Evolutionary conservation across 2,888 invertebrate genomes (phyloP), one percentile per base, ranked within the genome.

Genomic region (Lathronympha strigana): DNA sequence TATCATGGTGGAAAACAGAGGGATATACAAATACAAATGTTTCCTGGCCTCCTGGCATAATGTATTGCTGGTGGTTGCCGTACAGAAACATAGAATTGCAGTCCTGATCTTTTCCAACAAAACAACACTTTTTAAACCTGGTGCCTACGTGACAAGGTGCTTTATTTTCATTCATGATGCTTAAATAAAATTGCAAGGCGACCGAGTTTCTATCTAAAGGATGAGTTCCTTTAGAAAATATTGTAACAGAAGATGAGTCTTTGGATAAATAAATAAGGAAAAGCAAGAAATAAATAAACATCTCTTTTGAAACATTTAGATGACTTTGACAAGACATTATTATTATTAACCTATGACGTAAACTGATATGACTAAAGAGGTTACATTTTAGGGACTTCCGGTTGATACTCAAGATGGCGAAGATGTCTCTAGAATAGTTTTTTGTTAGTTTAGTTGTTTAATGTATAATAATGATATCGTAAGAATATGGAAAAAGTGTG

Each of bases 1-100:
- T 66, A 23, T 66, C 66, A 25, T 66, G 66, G 25, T 61, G 66
- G 21, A 66, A 66, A 6, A 66, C 60, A 13, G 66, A 54, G 0
- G 66, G 66, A 31, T 66, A 40, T 9, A 66, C 38, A 21, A 54
- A 66, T 15, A 66, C 47, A n/a, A 54, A 40, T 0, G 53, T 61
- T 51, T 54, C 60, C 28, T 38, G 28, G n/a, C 38, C 47, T 15
- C 36, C 36, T 4, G 66, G 66, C 33, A 31, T 49, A 1, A 66
- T 38, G 0, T 28, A 40, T 11, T 54, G 36, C 33, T 23, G 28
- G 8, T 49, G 38, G 5, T 28, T 15, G 5, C 66, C 53, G 36
- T 33, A 66, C 4, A 66, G 15, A 13, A 54, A 38, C 54, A 66
- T 66, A 15, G 15, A 21, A 17, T 36, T 23, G 47, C 60, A 53